Evolutionary conservation across 2,888 invertebrate genomes (phyloP).

Genomic region (Agonum fuliginosum): DNA sequence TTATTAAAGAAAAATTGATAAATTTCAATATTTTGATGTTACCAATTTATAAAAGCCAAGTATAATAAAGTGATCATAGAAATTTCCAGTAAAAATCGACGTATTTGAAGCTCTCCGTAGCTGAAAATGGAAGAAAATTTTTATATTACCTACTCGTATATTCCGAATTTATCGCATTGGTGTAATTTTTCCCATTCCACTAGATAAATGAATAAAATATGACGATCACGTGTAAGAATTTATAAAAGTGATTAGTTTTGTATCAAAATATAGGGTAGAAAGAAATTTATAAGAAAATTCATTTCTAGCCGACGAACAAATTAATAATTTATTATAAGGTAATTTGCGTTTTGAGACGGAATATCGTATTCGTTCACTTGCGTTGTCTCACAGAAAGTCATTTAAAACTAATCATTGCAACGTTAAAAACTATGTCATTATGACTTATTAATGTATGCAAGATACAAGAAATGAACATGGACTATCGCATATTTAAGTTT

Average conservation of each 20-base stretch:
- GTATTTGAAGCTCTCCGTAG: no score
- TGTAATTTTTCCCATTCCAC: no score
- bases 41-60: no score
- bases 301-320: slow-evolving; percentile 14
- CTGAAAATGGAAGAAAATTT: no score
- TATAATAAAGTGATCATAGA: no score
- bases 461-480: slow-evolving; percentile 8
- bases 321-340: slow-evolving; percentile 50
- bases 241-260: slow-evolving; percentile 3
- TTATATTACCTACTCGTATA: no score
- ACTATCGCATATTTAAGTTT: slow-evolving; percentile 8
- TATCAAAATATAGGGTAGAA: not conserved
- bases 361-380: slow-evolving; percentile 36
- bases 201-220: not conserved
- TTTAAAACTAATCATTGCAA: slow-evolving; percentile 56
- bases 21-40: no score
- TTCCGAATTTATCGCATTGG: no score
- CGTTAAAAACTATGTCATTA: slow-evolving; percentile 53
- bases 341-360: slow-evolving; percentile 51
- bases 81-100: no score
- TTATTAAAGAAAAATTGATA: no score
- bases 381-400: slow-evolving; percentile 45
- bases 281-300: slow-evolving; percentile 16
- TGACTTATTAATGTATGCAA: slow-evolving; percentile 41
- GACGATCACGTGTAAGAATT: not conserved